Evolutionary conservation across 1,140 invertebrate species (phyloP), one percentile per base, ranked within the genome.

Genomic region (Zaprionus inermis): DNA sequence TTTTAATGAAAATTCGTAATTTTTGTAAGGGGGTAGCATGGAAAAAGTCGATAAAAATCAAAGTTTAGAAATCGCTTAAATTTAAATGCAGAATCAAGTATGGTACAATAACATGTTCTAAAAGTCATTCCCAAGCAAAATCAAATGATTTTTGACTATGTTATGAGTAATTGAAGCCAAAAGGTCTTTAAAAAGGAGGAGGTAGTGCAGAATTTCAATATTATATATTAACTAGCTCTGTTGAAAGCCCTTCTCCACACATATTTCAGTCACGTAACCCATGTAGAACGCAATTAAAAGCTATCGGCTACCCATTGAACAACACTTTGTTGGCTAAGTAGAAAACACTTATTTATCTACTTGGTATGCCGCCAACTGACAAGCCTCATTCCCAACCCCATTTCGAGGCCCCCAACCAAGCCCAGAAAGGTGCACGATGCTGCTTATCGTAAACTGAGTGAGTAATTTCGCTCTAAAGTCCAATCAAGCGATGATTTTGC

Each of bases 391-490:
- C 44, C 44, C 11, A 20, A 11, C 18, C 18, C 18, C 44, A 49
- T 18, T 49, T n/a, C 24, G n/a, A 6, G 4, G 0, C 14, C 36
- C 4, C 36, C 9, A 11, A n/a, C 36, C 36, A 12, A 12, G 36
- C 36, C 36, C 36, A 9, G 14, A 38, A 1, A 38, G 36, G 12
- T 5, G 36, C 24, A 34, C 22, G 66, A 36, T 46, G 51, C n/a
- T 44, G 34, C n/a, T 69, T 66, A 78, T 78, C 73, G 55, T 75
- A 78, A 78, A 72, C 63, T 66, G 63, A 78, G 72, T 78, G 57
- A 78, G 66, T 75, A 61, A 66, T 78, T 78, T 69, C 14, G 71
- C 64, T 73, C 34, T 63, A 36, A 69, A 76, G 67, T 65, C 56
- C 72, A 74, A 70, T 78, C 71, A 41, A 64, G 72, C 71, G 72